Evolutionary conservation across 2,113 vertebrate genomes (phyloP), one percentile per base, ranked within the genome.

Genomic region (Salvelinus sp.): DNA sequence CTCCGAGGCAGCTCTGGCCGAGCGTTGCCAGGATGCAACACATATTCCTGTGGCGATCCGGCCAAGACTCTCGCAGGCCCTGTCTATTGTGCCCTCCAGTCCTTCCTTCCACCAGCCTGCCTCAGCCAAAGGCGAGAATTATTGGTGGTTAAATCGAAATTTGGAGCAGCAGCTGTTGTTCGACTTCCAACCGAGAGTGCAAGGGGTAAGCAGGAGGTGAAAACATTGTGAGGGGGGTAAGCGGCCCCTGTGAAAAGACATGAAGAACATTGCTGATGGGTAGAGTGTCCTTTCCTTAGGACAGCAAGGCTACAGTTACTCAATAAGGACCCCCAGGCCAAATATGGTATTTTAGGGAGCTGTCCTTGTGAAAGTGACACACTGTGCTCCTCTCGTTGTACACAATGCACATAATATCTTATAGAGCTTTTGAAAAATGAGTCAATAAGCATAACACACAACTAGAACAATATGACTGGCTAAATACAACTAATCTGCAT

Each of bases 11-110:
- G 76, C 47, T 48, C 69, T 63, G 48, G 85, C 82, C 60, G 65
- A 71, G 67, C 48, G 88, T 91, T 92, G 86, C 90, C 89, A 89
- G 88, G 89, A 86, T 83, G 87, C 86, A 86, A 75, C 82, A 81
- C 70, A 88, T 79, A 85, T 86, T 81, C 79, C 87, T 80, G 74
- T 76, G 70, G 50, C 23, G 62, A 27, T 78, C 77, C 74, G 75
- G 75, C 83, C 22, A 68, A 81, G 82, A 82, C 80, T 76, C 86
- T 80, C 13, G 63, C 73, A 82, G 83, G 74, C 54, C 79, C 79
- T 80, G 73, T 79, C 80, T 76, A 82, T 87, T 88, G 84, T 88
- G 81, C 69, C 78, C 83, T 33, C 70, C 76, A 33, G 83, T 86
- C 82, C 74, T 79, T 79, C 83, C 75, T 74, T 84, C 70, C 74